phyloP scores from a whole-genome alignment of 2,888 invertebrate species.

The Drosophila vallismaia region DNA sequence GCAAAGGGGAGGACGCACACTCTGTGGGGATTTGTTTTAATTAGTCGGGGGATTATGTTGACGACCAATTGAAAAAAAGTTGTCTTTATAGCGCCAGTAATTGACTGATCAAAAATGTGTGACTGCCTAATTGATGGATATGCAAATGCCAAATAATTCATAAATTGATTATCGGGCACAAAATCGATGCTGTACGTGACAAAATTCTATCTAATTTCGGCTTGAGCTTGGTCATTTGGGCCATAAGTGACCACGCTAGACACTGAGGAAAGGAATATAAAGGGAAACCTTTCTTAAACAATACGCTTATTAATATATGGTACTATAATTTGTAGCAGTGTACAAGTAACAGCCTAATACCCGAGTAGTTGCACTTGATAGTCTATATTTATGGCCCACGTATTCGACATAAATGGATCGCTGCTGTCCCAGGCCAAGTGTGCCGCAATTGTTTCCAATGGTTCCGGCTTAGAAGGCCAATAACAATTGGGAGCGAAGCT shows the following conservation, averaged over 20 bases:
- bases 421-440: slow-evolving; percentile 21
- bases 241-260: neutral
- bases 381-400: slow-evolving; percentile 40
- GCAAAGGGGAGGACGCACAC: slow-evolving; percentile 15
- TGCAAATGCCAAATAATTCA: slow-evolving; percentile 35
- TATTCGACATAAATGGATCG: slow-evolving; percentile 28
- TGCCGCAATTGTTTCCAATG: slow-evolving; percentile 28
- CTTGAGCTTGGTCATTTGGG: neutral
- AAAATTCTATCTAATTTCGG: slow-evolving; percentile 11
- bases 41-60: slow-evolving; percentile 56
- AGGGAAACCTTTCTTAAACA: neutral
- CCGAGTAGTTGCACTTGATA: slow-evolving; percentile 3
- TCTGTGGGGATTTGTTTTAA: slow-evolving; percentile 63
- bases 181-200: neutral
- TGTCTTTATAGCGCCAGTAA: slow-evolving; percentile 11
- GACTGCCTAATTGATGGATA: slow-evolving; percentile 29
- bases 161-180: slow-evolving; percentile 23
- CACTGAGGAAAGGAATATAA: neutral
- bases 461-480: slow-evolving; percentile 22
- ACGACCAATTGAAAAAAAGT: slow-evolving; percentile 56
- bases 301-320: too few species aligned
- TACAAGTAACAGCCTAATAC: neutral
- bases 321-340: neutral
- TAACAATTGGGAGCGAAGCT: slow-evolving; percentile 22
- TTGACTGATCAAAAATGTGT: slow-evolving; percentile 30